These are phyloP conservation scores for Choloepus didactylus DNA, from an alignment of 2,797 vertebrate genomes.

Conservation along the genomic window DNA sequence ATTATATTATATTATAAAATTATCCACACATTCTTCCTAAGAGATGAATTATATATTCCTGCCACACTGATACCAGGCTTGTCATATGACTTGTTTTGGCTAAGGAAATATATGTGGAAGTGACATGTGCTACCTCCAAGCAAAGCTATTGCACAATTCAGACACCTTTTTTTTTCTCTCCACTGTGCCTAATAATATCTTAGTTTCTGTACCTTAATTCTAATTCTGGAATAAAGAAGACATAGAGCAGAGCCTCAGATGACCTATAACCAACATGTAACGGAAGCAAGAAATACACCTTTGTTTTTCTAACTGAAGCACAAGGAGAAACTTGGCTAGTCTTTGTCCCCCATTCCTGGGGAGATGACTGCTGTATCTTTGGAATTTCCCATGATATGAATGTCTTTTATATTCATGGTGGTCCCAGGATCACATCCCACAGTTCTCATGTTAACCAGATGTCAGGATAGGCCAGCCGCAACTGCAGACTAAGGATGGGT, in stretches of 20 bases:
- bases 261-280: neutral
- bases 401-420: too few relatives aligned
- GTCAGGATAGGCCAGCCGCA: too few relatives aligned
- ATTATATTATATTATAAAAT: neutral
- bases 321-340: too few relatives aligned
- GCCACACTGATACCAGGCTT: neutral
- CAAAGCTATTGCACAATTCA: neutral
- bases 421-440: too few relatives aligned
- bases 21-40: neutral
- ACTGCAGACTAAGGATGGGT: too few relatives aligned
- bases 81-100: neutral
- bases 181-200: neutral
- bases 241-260: neutral
- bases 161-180: neutral
- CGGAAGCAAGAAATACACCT: neutral
- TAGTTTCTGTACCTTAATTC: neutral
- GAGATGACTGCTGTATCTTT: too few relatives aligned
- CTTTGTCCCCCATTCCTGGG: too few relatives aligned
- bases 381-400: too few relatives aligned
- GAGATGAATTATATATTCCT: neutral
- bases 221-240: neutral
- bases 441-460: too few relatives aligned
- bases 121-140: neutral
- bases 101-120: neutral
- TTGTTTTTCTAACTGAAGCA: neutral